Evolutionary conservation across 2,888 invertebrate species (phyloP), one percentile per base, ranked within the genome.

Genomic region (Ditylenchus weischeri): DNA sequence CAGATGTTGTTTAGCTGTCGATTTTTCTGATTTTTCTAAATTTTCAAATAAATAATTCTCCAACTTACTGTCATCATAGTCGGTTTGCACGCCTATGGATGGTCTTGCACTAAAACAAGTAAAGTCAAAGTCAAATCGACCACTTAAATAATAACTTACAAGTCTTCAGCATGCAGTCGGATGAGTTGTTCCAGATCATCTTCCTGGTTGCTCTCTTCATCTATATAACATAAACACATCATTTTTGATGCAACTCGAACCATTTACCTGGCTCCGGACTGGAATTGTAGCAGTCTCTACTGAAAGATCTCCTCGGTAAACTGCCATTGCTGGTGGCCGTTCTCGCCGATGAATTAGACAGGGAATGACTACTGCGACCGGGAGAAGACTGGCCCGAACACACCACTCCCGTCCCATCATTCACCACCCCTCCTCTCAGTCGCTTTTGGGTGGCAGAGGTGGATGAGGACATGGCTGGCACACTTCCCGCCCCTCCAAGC

Each of bases 71-170:
- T 66, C 66, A 66, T 67, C 70, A 47, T 65, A 57, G 23, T 71
- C 71, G 60, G 71, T 71, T 50, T 71, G 71, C 47, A 68, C 60
- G 15, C 60, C 69, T 47, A 68, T 43, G 18, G 69, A 68, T 13
- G 58, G 29, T 36, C 57, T 35, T 19, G 15, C 51, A 13, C 62
- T 57, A 35, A 68, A 63, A 63, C 11, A 19, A 51, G 23, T 50
- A 65, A 62, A 62, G n/a, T 51, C 5, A 49, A 38, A 57, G 58
- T 57, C 35, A 0, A 23, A 62, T 1, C 21, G n/a, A n/a, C n/a
- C 6, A n/a, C 50, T 35, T 8, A 61, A 48, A 23, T 47, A 50
- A 51, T 48, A n/a, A 29, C 47, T 61, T 38, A 66, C 66, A 66
- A 66, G 35, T 57, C 68, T 15, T 62, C 48, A 19, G 68, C 67